phyloP scores from a whole-genome alignment of 2,113 vertebrate genomes.

The Centropus bengalensis region DNA sequence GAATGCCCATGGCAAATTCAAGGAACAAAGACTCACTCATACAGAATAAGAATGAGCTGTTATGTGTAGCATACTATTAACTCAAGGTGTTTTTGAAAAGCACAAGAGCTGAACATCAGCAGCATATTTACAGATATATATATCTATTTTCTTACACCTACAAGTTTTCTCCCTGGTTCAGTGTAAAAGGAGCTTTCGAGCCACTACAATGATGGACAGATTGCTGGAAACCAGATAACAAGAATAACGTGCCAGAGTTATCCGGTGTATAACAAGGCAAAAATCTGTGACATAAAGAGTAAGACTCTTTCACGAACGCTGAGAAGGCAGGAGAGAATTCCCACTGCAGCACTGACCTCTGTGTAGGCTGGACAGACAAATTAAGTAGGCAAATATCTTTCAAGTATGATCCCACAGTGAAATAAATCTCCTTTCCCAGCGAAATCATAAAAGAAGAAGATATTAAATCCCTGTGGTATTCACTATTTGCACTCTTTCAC shows the following conservation, averaged over 20 bases:
- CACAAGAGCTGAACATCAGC: not conserved
- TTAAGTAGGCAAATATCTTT: not conserved
- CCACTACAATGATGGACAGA: not conserved
- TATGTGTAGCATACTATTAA: not conserved
- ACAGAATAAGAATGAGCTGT: constrained; percentile 4
- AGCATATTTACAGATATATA: not conserved
- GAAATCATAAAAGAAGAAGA: not conserved
- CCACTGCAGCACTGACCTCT: not conserved
- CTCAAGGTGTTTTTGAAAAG: constrained; percentile 25
- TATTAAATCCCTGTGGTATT: not conserved
- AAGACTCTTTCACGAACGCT: not conserved
- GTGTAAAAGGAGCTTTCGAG: not conserved
- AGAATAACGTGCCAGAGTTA: not conserved
- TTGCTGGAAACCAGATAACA: not conserved
- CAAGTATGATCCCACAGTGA: not conserved
- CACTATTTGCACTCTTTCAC: not conserved
- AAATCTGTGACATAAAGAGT: not conserved
- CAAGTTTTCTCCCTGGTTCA: not conserved
- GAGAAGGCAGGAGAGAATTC: not conserved
- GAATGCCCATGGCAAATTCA: constrained; percentile 23
- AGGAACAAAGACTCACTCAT: constrained; percentile 28
- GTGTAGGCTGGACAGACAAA: not conserved
- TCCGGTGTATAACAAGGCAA: not conserved
- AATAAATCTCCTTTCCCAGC: not conserved
- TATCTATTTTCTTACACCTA: not conserved